Conservation (phyloP, 2,797 vertebrate species). For the Cynodonichthys magdalenae region DNA sequence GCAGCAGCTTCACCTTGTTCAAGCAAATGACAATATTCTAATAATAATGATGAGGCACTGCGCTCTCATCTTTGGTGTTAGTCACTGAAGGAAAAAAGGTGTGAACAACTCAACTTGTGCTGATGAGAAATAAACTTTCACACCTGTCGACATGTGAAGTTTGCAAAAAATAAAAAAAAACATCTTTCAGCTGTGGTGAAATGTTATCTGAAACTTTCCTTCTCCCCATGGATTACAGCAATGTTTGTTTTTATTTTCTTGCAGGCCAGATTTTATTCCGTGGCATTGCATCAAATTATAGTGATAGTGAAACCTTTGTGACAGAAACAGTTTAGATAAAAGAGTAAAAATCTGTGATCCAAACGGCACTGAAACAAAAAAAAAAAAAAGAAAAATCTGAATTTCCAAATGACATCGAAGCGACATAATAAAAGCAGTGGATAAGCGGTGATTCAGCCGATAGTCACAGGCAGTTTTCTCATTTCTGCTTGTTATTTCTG, state of each 20-base stretch:
- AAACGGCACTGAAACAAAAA: conserved; percentile 6
- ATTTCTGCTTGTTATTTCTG: conserved; percentile 36
- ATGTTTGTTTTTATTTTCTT: conserved; percentile 14
- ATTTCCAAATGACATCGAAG: conserved; percentile 29
- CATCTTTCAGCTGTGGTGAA: conserved; percentile 4
- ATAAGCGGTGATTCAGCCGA: conserved; percentile 33
- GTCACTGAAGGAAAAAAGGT: conserved; percentile 9
- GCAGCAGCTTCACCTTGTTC: conserved; percentile 9
- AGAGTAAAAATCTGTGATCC: conserved; percentile 38
- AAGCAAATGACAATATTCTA: conserved; percentile 8
- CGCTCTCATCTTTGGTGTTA: not conserved
- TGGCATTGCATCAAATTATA: conserved; percentile 25
- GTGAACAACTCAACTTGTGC: not conserved
- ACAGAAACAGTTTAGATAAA: conserved; percentile 3
- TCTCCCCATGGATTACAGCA: conserved; percentile 9
- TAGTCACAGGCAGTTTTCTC: conserved; percentile 51
- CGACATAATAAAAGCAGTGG: conserved; percentile 32
- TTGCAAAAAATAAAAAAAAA: conserved; percentile 2
- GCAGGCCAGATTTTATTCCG: conserved; percentile 17
- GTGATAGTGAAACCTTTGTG: conserved; percentile 19
- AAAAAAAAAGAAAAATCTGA: conserved; percentile 12
- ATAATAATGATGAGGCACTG: conserved; percentile 23
- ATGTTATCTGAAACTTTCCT: conserved; percentile 3
- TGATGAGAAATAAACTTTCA: conserved; percentile 22
- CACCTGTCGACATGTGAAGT: conserved; percentile 15